Base-by-base conservation (phyloP, 2,797 vertebrate genomes). In the Spea hammondii region DNA sequence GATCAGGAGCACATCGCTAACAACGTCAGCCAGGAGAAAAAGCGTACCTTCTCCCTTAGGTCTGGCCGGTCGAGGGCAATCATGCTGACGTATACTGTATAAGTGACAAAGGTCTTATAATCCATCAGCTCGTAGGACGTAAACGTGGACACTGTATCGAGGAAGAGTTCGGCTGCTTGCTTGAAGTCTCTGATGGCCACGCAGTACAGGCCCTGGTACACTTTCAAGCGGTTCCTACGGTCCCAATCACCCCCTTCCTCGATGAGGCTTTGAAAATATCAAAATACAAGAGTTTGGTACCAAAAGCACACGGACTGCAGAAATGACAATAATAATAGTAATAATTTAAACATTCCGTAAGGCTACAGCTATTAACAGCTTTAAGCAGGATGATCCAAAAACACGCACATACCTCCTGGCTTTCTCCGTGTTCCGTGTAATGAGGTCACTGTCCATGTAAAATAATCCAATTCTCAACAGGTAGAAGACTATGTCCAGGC, bases 51-150 rank as follows among this genome's bases (percentile, higher is more conserved):
- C 83, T 99, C 97, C 77, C 98, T 92, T 14, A 99, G 95, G 88
- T 99, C 97, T 0, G 98, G 97, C 85, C 97, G 93, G 85, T 98
- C 96, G 68, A 99, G 90, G 0, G 98, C 98, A 1, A 99, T 99
- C 98, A 99, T 98, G 90, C 97, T 97, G 87, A 99, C 98, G 0
- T 98, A 99, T 70, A 99, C 97, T 0, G 97, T 99, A 82, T 98
- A 98, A 0, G 98, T 99, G 71, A 99, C 98, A 64, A 99, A 99
- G 0, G 98, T 99, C 90, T 98, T 98, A 90, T 99, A 99, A 90
- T 99, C 98, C 98, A 99, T 99, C 66, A 99, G 95, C 88, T 99
- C 97, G 3, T 99, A 99, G 17, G 98, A 99, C n/a, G 98, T 99
- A 84, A 99, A 99, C 0, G 97, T 99, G 2, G 98, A 99, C 13